A percentile compares a stretch with the other conserved stretches of the same genome.
Evolutionary conservation across 2,797 vertebrate species (phyloP).

Genomic region (Protonibea diacanthus): DNA sequence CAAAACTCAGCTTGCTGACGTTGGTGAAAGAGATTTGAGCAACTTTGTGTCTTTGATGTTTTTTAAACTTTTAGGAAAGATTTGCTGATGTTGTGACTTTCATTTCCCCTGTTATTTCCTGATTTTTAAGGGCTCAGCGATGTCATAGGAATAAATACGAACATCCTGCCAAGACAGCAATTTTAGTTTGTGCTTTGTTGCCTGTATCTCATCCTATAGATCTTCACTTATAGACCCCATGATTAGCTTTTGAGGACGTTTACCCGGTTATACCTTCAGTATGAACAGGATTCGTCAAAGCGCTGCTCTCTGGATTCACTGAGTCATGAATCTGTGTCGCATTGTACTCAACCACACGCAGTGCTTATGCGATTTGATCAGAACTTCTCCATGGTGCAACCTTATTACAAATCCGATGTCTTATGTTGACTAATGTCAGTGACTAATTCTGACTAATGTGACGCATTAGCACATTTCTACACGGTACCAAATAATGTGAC

Average conservation of each 20-base stretch:
- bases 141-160: background rate
- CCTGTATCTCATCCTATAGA: background rate
- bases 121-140: conserved; percentile 1
- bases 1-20: conserved; percentile 3
- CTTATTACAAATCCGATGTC: background rate
- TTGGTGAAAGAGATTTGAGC: background rate
- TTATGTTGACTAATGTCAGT: background rate
- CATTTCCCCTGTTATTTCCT: conserved; percentile 26
- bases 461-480: conserved; percentile 2
- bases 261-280: conserved; percentile 6
- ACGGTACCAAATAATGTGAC: background rate
- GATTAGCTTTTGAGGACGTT: conserved; percentile 13
- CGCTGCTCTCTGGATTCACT: background rate
- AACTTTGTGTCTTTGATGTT: conserved; percentile 1
- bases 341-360: background rate
- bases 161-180: background rate
- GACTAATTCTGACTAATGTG: background rate
- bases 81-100: conserved; percentile 47
- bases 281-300: conserved; percentile 14
- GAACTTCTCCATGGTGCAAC: background rate
- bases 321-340: background rate
- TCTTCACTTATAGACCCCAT: background rate
- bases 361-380: background rate
- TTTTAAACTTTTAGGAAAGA: background rate
- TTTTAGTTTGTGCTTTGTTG: conserved; percentile 20